Percentiles rank a stretch among this genome's conserved stretches.
Evolutionary conservation across 1,140 invertebrate species (phyloP).

Genomic region (Bilobella aurantiaca): DNA sequence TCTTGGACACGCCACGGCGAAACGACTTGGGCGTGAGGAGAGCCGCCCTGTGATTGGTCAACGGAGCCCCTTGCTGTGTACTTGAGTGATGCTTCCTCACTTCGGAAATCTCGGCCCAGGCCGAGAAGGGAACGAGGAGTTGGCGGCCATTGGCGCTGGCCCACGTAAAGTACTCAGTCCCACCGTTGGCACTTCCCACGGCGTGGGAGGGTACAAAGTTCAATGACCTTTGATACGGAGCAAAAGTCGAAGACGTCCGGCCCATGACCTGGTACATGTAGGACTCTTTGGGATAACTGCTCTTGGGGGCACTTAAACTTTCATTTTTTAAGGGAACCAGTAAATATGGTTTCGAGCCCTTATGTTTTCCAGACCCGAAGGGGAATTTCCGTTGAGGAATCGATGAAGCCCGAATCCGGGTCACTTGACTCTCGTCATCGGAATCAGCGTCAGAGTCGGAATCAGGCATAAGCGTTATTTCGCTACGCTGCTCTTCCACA

Average conservation of each 20-base stretch:
- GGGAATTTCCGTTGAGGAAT: background rate
- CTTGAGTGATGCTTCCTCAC: conserved; percentile 22
- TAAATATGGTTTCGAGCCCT: conserved; percentile 19
- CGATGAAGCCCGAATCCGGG: conserved; percentile 2
- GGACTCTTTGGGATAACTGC: conserved; percentile 33
- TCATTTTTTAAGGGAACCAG: conserved; percentile 32
- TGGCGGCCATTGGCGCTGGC: conserved; percentile 21
- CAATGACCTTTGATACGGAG: conserved; percentile 34
- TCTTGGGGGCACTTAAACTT: conserved; percentile 22
- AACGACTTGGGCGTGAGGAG: background rate
- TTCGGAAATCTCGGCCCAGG: conserved; percentile 32
- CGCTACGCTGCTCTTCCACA: background rate
- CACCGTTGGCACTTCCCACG: background rate
- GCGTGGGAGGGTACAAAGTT: conserved; percentile 24
- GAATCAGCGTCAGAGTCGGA: conserved; percentile 10
- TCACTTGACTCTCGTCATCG: background rate
- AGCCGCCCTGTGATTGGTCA: background rate
- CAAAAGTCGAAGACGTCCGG: conserved; percentile 33
- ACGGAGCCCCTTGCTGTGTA: background rate
- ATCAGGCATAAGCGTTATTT: conserved; percentile 3
- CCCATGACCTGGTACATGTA: conserved; percentile 34
- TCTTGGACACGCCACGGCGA: background rate
- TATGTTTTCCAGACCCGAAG: background rate
- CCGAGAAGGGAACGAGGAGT: conserved; percentile 31
- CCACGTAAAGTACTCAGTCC: background rate